phyloP scores from a whole-genome alignment of 2,888 invertebrate genomes.

The Cylloceria caligata region DNA sequence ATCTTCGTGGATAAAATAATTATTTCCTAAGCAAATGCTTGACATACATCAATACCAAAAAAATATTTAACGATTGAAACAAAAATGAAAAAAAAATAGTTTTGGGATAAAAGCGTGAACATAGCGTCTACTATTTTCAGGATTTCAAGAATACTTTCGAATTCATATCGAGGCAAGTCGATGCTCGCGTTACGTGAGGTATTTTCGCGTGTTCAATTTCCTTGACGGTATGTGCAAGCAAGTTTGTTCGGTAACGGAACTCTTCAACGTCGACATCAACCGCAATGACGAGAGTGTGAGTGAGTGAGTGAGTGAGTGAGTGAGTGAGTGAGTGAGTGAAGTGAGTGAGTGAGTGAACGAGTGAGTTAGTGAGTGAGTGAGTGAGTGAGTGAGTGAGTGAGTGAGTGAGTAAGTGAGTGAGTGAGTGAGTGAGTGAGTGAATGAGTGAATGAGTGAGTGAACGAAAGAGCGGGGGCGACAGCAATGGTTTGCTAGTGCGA shows the following conservation, averaged over 20 bases:
- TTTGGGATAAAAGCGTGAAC: neutral
- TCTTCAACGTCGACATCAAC: constrained; percentile 64
- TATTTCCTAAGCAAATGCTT: no score
- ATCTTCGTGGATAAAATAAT: no score
- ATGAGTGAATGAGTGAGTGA: constrained; percentile 16
- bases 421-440: no score
- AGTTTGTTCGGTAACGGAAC: constrained; percentile 61
- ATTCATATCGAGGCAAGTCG: constrained; percentile 61
- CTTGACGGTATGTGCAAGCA: constrained; percentile 46
- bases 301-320: no score
- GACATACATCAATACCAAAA: no score
- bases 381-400: constrained; percentile 63
- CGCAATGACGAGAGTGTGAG: constrained; percentile 66
- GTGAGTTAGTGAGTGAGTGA: no score
- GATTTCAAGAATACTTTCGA: constrained; percentile 52
- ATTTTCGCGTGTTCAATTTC: constrained; percentile 52
- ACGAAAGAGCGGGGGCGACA: constrained; percentile 59
- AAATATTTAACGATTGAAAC: neutral
- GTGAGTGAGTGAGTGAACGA: constrained; percentile 24
- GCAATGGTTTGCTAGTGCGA: constrained; percentile 15
- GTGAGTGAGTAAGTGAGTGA: no score
- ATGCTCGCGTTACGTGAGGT: constrained; percentile 61
- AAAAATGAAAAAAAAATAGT: neutral
- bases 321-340: no score
- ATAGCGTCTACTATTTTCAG: neutral